Percentiles rank a stretch among this genome's conserved stretches.
phyloP scores from a whole-genome alignment of 2,888 invertebrate species.

The Lasioglossum lativentre region DNA sequence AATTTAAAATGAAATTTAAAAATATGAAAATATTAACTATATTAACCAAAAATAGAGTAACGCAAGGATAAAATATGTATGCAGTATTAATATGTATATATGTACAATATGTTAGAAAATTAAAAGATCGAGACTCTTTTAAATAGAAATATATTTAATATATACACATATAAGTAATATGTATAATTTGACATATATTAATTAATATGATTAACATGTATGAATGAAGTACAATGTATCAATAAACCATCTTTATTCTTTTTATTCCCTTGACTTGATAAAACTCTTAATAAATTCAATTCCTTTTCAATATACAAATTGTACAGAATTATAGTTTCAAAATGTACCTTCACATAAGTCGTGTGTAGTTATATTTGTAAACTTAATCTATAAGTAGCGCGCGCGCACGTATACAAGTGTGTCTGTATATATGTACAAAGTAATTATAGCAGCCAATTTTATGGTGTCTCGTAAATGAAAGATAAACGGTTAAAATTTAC shows the following conservation, averaged over 20 bases:
- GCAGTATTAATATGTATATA: too few species aligned
- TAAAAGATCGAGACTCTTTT: background rate
- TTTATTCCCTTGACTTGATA: constrained; percentile 60
- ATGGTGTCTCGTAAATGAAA: constrained; percentile 23
- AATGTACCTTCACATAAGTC: constrained; percentile 25
- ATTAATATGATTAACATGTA: constrained; percentile 5
- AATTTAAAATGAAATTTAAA: background rate
- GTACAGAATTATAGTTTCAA: constrained; percentile 51
- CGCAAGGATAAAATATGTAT: too few species aligned
- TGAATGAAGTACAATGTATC: constrained; percentile 38
- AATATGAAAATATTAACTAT: background rate
- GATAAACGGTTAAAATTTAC: constrained; percentile 23
- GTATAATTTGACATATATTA: constrained; percentile 16
- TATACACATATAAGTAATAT: constrained; percentile 6
- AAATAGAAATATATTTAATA: constrained; percentile 29
- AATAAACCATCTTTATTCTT: constrained; percentile 70
- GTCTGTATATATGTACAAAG: constrained; percentile 35
- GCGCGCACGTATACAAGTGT: constrained; percentile 34
- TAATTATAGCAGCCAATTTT: constrained; percentile 36
- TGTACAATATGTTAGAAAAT: background rate
- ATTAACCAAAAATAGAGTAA: background rate
- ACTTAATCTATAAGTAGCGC: constrained; percentile 59
- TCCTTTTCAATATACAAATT: constrained; percentile 63
- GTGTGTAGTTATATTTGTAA: constrained; percentile 56
- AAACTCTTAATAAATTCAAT: constrained; percentile 72